These are phyloP conservation scores for Manis pentadactyla DNA, from an alignment of 2,797 vertebrate genomes.

Conservation along the genomic window DNA sequence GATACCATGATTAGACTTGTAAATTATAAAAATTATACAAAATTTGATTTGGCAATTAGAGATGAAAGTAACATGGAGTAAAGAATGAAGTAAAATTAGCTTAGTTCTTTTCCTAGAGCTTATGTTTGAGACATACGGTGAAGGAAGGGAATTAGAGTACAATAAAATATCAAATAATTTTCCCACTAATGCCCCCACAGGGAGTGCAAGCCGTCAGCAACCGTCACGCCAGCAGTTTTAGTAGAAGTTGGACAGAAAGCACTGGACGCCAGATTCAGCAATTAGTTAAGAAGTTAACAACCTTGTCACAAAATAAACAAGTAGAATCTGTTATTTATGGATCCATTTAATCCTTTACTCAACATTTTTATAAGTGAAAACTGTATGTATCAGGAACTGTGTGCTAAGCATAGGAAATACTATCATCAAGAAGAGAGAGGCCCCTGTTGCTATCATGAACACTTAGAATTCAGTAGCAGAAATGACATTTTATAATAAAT, in stretches of 20 bases:
- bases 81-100: neutral
- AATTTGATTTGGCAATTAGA: neutral
- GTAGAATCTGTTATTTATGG: neutral
- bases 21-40: constrained; percentile 8
- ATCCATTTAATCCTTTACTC: neutral
- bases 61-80: neutral
- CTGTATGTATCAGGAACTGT: neutral
- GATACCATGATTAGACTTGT: neutral
- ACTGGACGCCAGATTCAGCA: neutral
- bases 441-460: neutral
- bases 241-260: neutral
- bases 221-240: neutral
- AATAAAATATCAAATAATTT: neutral
- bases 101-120: neutral
- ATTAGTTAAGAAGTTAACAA: neutral
- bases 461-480: neutral
- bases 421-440: neutral
- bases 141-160: neutral
- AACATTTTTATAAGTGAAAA: neutral
- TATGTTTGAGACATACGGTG: neutral
- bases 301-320: neutral
- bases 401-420: neutral
- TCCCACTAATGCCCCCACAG: neutral
- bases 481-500: neutral
- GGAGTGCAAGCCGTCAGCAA: neutral